Percentiles rank a stretch among this genome's conserved stretches.
These are phyloP conservation scores for Nymphalis polychloros DNA, from an alignment of 2,888 invertebrate genomes.

Conservation along the genomic window DNA sequence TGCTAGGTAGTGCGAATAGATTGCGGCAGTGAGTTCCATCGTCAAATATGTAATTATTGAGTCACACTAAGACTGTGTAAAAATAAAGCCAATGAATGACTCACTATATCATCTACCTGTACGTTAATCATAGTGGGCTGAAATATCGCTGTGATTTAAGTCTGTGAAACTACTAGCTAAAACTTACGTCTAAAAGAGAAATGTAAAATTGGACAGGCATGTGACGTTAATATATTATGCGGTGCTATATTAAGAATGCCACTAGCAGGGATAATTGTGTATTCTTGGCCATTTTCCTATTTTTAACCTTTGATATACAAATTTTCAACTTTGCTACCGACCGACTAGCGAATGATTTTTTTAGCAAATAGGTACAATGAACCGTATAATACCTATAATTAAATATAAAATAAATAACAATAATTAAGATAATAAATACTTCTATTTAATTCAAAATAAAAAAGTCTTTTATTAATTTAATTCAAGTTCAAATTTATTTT, in stretches of 20 bases:
- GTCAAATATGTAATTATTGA: not conserved
- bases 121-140: slow-evolving; percentile 13
- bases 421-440: too few relatives aligned
- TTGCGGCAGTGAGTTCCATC: too few relatives aligned
- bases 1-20: too few relatives aligned
- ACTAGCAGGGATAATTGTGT: slow-evolving; percentile 48
- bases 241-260: slow-evolving; percentile 52
- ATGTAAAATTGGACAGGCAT: slow-evolving; percentile 27
- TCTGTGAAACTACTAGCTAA: not conserved
- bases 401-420: too few relatives aligned
- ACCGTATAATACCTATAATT: too few relatives aligned
- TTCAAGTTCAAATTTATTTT: too few relatives aligned
- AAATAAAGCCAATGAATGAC: slow-evolving; percentile 12
- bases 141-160: slow-evolving; percentile 16
- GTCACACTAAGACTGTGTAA: not conserved
- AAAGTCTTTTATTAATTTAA: too few relatives aligned
- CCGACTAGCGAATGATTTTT: not conserved
- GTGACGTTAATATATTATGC: slow-evolving; percentile 49
- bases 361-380: not conserved
- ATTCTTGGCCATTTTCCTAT: slow-evolving; percentile 46
- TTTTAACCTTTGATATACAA: slow-evolving; percentile 34
- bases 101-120: slow-evolving; percentile 4
- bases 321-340: slow-evolving; percentile 4
- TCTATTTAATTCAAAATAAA: too few relatives aligned
- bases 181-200: slow-evolving; percentile 22